Conservation (phyloP, 2,797 vertebrate genomes). For the Serranus cabrilla region DNA sequence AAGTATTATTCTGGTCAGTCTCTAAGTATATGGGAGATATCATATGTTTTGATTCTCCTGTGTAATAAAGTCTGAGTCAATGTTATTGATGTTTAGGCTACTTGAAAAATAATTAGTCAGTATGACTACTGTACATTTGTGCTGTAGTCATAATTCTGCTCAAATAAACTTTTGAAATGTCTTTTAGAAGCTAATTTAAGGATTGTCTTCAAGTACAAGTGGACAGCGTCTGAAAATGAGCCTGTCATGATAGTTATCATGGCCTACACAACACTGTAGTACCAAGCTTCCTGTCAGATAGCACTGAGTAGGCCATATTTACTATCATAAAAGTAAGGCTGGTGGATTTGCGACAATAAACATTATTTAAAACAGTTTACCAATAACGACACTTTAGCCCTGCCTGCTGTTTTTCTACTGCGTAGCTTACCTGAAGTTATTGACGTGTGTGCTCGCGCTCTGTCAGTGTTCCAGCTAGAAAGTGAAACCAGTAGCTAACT, state of each 20-base stretch:
- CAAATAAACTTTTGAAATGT: background rate
- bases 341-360: background rate
- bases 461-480: conserved; percentile 16
- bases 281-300: background rate
- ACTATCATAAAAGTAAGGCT: background rate
- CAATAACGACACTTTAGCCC: too few relatives aligned
- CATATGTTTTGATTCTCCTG: too few relatives aligned
- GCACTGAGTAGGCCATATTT: background rate
- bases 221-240: background rate
- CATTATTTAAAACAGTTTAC: background rate
- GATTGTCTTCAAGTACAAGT: too few relatives aligned
- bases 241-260: background rate
- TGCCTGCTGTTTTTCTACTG: background rate
- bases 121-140: background rate
- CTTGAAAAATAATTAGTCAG: too few relatives aligned
- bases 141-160: too few relatives aligned
- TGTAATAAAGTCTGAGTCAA: too few relatives aligned
- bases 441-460: background rate
- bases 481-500: conserved; percentile 54
- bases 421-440: background rate
- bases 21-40: too few relatives aligned
- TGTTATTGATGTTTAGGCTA: too few relatives aligned
- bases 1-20: background rate
- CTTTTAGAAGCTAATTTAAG: background rate
- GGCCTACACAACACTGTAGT: conserved; percentile 8